Base-by-base conservation (phyloP, 1,140 invertebrate species). In the Rhopalosiphum padi region DNA sequence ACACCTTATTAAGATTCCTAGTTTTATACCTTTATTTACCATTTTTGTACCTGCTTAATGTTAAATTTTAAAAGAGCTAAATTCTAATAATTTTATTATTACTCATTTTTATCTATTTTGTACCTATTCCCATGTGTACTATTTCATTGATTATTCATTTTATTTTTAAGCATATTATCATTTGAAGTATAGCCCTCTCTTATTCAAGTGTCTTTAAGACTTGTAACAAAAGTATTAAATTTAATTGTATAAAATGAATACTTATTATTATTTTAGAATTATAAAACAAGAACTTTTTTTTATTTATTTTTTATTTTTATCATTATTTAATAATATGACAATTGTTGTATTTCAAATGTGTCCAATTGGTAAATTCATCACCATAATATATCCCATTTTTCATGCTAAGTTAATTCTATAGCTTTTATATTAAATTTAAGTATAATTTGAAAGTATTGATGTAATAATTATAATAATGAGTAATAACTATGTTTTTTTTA, bases 41-140 rank as follows among this genome's bases (percentile, higher is more conserved):
- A 91, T 46, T 91, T 90, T 82, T 92, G 41, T 92, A 92, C 90
- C 77, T 91, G 43, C 48, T 83, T 23, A 51, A 83, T 77, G 18
- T 91, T 77, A 77, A 43, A 46, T 90, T 53, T 55, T 90, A 89
- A 89, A 55, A 90, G 22, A 41, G 22, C 35, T 37, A 22, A 55
- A 90, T 90, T 53, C 11, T 90, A 60, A 55, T 55, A 55, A 8
- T 90, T 41, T 21, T 60, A 60, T 55, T 43, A 30, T 55, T 53
- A 25, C 35, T 23, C 23, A 35, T 90, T 90, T 53, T 55, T 37
- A n/a, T 90, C 55, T 55, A 35, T 60, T 46, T 90, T 90, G 22
- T 90, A 60, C 48, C 83, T 41, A 85, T 37, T 41, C 30, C 60
- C n/a, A 77, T 77, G 60, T 77, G 60, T 85, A 85, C 37, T 23